Conservation (phyloP, 1,140 invertebrate genomes). For the Pteromalus puparum region DNA sequence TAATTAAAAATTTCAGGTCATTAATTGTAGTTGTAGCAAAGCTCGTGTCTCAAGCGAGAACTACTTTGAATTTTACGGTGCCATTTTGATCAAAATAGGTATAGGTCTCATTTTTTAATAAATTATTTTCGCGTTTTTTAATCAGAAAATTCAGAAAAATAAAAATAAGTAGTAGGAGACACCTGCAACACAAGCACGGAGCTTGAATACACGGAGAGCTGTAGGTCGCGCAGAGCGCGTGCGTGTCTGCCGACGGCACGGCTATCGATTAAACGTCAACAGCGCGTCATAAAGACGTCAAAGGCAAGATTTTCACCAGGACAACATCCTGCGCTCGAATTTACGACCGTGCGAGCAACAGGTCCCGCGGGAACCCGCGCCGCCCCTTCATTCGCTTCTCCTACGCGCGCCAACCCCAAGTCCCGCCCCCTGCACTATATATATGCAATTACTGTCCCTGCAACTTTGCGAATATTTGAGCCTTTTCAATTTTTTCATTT, state of each 20-base stretch:
- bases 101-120: too few species aligned
- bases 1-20: too few species aligned
- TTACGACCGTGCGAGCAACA: constrained; percentile 71
- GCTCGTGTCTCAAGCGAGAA: too few species aligned
- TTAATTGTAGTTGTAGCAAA: too few species aligned
- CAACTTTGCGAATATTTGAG: background rate
- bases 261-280: constrained; percentile 75
- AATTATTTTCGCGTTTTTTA: too few species aligned
- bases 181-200: background rate
- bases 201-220: background rate
- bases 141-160: too few species aligned
- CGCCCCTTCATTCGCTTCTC: background rate
- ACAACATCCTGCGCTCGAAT: constrained; percentile 74
- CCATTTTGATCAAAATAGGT: too few species aligned
- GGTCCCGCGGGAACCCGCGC: constrained; percentile 59
- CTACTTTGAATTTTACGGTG: too few species aligned
- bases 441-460: background rate
- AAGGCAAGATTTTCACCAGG: constrained; percentile 75
- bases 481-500: too few species aligned
- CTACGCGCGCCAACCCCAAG: background rate
- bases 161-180: too few species aligned
- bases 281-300: constrained; percentile 75
- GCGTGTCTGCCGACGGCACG: constrained; percentile 46
- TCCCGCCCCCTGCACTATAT: constrained; percentile 17
- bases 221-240: constrained; percentile 51